Evolutionary conservation across 1,140 invertebrate species (phyloP), one percentile per base, ranked within the genome.

Genomic region (Ephestia elutella): DNA sequence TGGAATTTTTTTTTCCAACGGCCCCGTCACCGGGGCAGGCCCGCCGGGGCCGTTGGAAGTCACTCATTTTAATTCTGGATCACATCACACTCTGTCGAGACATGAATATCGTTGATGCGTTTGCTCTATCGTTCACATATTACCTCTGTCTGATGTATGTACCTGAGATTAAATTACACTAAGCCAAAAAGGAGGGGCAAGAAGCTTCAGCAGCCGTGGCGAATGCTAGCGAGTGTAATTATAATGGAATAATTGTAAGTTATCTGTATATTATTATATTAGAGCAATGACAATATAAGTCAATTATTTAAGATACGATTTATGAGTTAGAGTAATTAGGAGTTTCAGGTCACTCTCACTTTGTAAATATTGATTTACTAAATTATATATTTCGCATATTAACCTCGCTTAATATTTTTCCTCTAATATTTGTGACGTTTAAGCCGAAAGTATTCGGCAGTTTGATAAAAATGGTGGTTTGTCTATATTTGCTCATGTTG

Each of bases 281-380:
- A 80, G 65, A 70, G 68, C 70, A 68, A 75, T 73, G 80, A 79
- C 78, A 82, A 82, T 80, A 80, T 74, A 63, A 57, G 79, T 82
- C 79, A 82, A 82, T 82, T 82, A 82, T 73, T 70, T 73, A 72
- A 70, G 61, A 72, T 66, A 72, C 70, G 73, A 72, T 65, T 72
- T 68, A 69, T 67, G 59, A 60, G 62, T 68, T 67, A 49, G 54
- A 67, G 62, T 66, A 62, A 54, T 38, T 62, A 60, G 49, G 55
- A 60, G 18, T 30, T 54, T 62, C 28, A 38, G 55, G 58, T 53
- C 18, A 35, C 18, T 57, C 59, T 49, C 49, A 59, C 15, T 53
- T 25, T 71, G 68, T 68, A 68, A 68, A 71, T 71, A 68, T 70
- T 65, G 57, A 50, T 71, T 63, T 54, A 38, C 35, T 35, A 15